These are phyloP conservation scores for Crax fasciolata DNA, from an alignment of 2,797 vertebrate species.

Conservation along the genomic window DNA sequence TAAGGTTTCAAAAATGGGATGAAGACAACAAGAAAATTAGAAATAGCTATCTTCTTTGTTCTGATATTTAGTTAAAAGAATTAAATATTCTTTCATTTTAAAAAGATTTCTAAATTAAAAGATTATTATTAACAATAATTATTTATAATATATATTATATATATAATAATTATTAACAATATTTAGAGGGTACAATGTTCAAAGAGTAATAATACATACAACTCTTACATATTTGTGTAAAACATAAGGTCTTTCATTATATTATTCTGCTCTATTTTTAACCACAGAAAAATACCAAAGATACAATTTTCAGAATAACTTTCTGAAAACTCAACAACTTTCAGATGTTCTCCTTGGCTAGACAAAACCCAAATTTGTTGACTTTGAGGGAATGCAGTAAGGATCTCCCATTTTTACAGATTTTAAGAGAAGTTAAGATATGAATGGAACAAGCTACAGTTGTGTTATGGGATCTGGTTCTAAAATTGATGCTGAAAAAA, in stretches of 20 bases:
- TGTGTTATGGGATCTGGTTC: not conserved
- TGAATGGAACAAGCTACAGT: not conserved
- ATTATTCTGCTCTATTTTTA: not conserved
- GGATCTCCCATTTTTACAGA: not conserved
- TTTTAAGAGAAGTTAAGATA: not conserved
- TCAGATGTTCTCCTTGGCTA: not conserved
- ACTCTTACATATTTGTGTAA: not conserved
- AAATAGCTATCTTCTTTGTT: not conserved
- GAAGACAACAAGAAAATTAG: not conserved
- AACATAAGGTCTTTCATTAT: not conserved
- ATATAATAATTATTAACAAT: too few relatives aligned
- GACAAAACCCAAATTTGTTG: not conserved
- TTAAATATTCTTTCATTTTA: not conserved
- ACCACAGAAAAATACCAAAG: not conserved
- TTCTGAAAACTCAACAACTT: slow-evolving; percentile 5
- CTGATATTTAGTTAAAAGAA: not conserved
- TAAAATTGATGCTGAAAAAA: not conserved
- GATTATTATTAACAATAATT: not conserved
- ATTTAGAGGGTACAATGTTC: not conserved
- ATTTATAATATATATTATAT: too few relatives aligned
- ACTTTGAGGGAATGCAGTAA: not conserved
- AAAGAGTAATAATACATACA: not conserved
- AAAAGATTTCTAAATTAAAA: not conserved
- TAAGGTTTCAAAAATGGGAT: not conserved
- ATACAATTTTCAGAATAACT: not conserved